A percentile compares a stretch with the other conserved stretches of the same genome.
These are phyloP conservation scores for Ariopsis seemanni DNA, from an alignment of 2,113 vertebrate species.

Conservation along the genomic window DNA sequence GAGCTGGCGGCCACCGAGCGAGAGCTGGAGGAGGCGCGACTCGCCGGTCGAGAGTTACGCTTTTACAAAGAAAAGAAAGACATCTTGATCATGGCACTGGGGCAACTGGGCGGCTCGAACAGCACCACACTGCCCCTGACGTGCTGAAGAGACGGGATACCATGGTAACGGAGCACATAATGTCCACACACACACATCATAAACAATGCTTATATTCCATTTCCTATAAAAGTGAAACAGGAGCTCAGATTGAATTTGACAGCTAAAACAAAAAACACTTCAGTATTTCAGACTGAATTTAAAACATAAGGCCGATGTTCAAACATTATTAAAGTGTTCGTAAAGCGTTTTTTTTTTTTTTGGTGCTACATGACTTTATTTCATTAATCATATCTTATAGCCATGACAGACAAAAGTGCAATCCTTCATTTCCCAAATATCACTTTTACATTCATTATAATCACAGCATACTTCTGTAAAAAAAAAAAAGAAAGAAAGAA, in stretches of 20 bases:
- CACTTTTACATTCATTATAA: background rate
- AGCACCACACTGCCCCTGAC: conserved; percentile 76
- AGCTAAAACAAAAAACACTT: background rate
- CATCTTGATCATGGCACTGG: conserved; percentile 90
- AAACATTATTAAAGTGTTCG: background rate
- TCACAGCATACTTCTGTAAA: background rate
- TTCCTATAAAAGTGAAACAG: background rate
- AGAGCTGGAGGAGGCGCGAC: conserved; percentile 89
- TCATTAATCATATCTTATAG: background rate
- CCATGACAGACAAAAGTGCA: conserved; percentile 8
- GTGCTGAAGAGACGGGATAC: conserved; percentile 63
- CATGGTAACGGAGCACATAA: background rate
- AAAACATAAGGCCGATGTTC: background rate
- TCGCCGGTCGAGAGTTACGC: conserved; percentile 91
- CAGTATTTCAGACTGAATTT: background rate
- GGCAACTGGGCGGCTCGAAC: conserved; percentile 82
- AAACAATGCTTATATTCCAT: background rate
- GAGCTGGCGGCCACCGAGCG: conserved; percentile 87
- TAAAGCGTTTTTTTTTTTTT: background rate
- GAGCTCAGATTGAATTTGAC: background rate
- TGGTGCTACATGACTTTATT: background rate
- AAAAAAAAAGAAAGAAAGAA: background rate
- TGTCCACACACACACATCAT: background rate
- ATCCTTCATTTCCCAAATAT: conserved; percentile 21
- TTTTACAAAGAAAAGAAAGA: conserved; percentile 99